These are phyloP conservation scores for Eupithecia inturbata DNA, from an alignment of 2,888 invertebrate species.

Conservation along the genomic window DNA sequence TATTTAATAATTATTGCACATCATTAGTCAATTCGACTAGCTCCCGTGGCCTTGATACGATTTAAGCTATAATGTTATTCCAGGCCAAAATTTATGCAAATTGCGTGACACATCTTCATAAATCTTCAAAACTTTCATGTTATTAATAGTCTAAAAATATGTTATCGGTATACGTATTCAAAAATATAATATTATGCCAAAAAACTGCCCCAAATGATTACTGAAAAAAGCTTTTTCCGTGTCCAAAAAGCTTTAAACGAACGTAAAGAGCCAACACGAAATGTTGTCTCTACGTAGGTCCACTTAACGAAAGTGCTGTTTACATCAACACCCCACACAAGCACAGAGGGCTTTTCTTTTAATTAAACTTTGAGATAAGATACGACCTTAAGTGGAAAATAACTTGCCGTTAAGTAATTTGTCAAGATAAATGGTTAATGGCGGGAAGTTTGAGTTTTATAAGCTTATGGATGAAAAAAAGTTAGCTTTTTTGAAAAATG, in stretches of 20 bases:
- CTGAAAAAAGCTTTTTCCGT: constrained; percentile 4
- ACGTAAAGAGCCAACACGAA: constrained; percentile 19
- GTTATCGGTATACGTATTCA: neutral
- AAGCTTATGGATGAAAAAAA: neutral
- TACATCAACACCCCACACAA: constrained; percentile 24
- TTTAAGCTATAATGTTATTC: no score
- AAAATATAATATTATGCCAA: neutral
- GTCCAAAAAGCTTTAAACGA: constrained; percentile 16
- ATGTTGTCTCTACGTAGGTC: constrained; percentile 23
- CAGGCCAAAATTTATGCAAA: neutral
- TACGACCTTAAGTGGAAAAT: constrained; percentile 11
- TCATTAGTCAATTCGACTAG: no score
- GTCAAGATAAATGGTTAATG: neutral
- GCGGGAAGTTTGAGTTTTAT: constrained; percentile 1
- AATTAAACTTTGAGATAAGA: constrained; percentile 30
- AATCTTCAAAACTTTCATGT: neutral
- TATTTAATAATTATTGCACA: no score
- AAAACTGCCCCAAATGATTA: neutral
- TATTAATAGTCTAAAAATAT: neutral
- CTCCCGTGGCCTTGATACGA: no score
- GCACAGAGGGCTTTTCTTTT: constrained; percentile 22
- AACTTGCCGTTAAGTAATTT: constrained; percentile 8
- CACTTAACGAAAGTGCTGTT: constrained; percentile 33
- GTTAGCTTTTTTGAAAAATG: neutral
- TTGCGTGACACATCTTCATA: neutral